A percentile compares a stretch with the other conserved stretches of the same genome.
Evolutionary conservation across 2,797 vertebrate species (phyloP).

Genomic region (Phalanger gymnotis): DNA sequence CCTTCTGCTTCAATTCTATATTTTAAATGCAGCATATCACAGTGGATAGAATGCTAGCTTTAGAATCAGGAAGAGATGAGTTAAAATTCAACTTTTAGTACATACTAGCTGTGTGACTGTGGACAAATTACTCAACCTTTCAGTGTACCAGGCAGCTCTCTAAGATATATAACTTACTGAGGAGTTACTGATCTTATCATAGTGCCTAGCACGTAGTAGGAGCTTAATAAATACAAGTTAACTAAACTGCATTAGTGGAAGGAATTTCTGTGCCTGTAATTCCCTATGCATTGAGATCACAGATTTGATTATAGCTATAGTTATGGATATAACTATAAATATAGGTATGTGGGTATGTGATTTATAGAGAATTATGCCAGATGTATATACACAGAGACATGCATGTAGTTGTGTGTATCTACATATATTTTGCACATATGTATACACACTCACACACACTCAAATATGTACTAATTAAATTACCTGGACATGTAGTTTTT

Average conservation of each 20-base stretch:
- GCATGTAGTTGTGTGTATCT: not conserved
- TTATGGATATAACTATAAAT: not conserved
- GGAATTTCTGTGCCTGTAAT: not conserved
- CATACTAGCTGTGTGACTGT: not conserved
- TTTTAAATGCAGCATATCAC: not conserved
- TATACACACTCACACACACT: fast-evolving
- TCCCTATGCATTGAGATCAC: not conserved
- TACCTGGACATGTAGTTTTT: not conserved
- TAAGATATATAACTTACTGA: not conserved
- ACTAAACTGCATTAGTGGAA: not conserved
- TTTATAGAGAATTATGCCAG: not conserved
- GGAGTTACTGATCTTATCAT: not conserved
- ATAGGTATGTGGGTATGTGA: not conserved
- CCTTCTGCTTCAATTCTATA: not conserved
- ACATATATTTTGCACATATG: not conserved
- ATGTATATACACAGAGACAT: not conserved
- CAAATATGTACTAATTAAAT: not conserved
- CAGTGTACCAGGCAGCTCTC: not conserved
- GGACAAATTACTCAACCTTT: not conserved
- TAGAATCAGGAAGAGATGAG: not conserved
- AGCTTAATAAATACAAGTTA: not conserved
- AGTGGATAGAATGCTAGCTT: not conserved
- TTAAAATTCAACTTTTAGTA: not conserved
- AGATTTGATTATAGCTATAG: not conserved
- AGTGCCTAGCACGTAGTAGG: not conserved